Percentiles rank a stretch among this genome's conserved stretches.
phyloP scores from a whole-genome alignment of 1,140 invertebrate genomes.

The Micrasema longulum region DNA sequence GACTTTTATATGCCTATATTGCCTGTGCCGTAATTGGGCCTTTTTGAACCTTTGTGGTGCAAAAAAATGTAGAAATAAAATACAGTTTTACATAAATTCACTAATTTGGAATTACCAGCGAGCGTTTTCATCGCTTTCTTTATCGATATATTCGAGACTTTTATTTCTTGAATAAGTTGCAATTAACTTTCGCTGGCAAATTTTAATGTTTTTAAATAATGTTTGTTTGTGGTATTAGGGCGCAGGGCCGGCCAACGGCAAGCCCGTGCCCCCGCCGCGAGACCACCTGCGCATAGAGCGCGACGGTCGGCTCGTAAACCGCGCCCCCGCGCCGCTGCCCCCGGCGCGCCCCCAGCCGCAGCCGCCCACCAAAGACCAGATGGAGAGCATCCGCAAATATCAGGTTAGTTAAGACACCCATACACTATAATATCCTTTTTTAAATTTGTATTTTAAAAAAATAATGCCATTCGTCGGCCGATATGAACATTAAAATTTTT shows the following conservation, averaged over 20 bases:
- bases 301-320: constrained; percentile 73
- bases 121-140: too few relatives aligned
- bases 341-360: constrained; percentile 71
- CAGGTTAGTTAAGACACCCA: constrained; percentile 77
- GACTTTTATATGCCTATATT: too few relatives aligned
- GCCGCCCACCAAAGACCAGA: constrained; percentile 84
- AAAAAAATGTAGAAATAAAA: too few relatives aligned
- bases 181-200: background rate
- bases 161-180: background rate
- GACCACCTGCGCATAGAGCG: constrained; percentile 75
- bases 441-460: too few relatives aligned
- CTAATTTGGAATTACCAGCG: too few relatives aligned
- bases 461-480: too few relatives aligned
- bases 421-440: too few relatives aligned
- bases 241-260: constrained; percentile 56
- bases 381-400: constrained; percentile 91
- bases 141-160: too few relatives aligned
- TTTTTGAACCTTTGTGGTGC: too few relatives aligned
- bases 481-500: too few relatives aligned
- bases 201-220: background rate
- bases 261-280: constrained; percentile 80
- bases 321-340: constrained; percentile 76
- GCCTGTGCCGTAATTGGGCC: too few relatives aligned
- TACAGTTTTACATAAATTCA: too few relatives aligned
- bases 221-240: background rate